phyloP scores from a whole-genome alignment of 2,797 vertebrate species.

The Pantherophis alleghaniensis region DNA sequence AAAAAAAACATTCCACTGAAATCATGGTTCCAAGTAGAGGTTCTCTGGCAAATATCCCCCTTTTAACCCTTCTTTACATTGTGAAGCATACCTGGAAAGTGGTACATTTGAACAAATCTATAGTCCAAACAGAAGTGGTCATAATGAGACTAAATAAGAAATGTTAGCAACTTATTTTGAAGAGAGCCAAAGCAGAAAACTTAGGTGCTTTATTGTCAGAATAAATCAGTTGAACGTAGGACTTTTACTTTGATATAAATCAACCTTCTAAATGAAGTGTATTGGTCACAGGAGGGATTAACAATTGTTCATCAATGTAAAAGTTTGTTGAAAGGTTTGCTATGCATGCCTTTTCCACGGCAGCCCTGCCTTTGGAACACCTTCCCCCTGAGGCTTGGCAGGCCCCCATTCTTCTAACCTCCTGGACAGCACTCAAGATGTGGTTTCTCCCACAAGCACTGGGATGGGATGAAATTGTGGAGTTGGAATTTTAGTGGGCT shows the following conservation, averaged over 20 bases:
- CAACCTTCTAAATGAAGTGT: neutral
- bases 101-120: neutral
- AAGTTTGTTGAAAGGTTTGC: neutral
- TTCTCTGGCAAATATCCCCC: neutral
- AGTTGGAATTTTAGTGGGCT: neutral
- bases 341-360: neutral
- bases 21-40: neutral
- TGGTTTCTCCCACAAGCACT: neutral
- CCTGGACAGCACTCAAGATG: neutral
- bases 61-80: neutral
- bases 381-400: neutral
- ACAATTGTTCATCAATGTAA: neutral
- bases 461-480: neutral
- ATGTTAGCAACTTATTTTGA: neutral
- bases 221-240: neutral
- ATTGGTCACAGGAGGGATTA: neutral
- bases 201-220: neutral
- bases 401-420: neutral
- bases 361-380: neutral
- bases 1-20: neutral
- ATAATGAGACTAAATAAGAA: neutral
- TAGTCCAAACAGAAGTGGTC: neutral
- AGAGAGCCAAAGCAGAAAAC: neutral
- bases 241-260: neutral
- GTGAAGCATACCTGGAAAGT: neutral